Evolutionary conservation across 64 coral and sea anemone species (phyloP).

Genomic region (Dendrophyllia cribrosa): DNA sequence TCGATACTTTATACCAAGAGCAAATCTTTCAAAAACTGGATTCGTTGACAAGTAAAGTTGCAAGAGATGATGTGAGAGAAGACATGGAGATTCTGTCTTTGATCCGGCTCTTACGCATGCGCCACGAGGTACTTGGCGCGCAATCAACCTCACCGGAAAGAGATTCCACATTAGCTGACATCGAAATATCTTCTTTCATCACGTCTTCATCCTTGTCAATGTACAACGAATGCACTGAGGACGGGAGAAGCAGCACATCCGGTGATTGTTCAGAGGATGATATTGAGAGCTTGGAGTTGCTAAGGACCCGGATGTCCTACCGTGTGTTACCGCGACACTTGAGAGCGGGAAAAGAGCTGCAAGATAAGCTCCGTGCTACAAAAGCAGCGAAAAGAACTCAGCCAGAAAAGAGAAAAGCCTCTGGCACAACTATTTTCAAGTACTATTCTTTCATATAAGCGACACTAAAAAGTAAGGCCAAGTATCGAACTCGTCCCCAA

Average conservation of each 20-base stretch:
- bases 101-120: background rate
- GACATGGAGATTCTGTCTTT: background rate
- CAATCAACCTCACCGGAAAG: background rate
- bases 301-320: no score
- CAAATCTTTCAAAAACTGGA: background rate
- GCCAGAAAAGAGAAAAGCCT: no score
- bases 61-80: background rate
- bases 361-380: no score
- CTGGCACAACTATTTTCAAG: background rate
- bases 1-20: background rate
- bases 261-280: background rate
- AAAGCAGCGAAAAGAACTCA: no score
- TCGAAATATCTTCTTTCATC: background rate
- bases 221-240: background rate
- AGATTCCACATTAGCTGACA: background rate
- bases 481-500: no score
- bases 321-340: no score
- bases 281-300: no score
- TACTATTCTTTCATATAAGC: background rate
- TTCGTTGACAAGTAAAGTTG: slow-evolving; percentile 1
- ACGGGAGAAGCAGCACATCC: background rate
- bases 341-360: no score
- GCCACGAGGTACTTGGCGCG: background rate
- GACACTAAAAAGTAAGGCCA: no score
- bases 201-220: background rate